A percentile compares a stretch with the other conserved stretches of the same genome.
Conservation (phyloP, 2,113 vertebrate species). For the Aldabrachelys gigantea region DNA sequence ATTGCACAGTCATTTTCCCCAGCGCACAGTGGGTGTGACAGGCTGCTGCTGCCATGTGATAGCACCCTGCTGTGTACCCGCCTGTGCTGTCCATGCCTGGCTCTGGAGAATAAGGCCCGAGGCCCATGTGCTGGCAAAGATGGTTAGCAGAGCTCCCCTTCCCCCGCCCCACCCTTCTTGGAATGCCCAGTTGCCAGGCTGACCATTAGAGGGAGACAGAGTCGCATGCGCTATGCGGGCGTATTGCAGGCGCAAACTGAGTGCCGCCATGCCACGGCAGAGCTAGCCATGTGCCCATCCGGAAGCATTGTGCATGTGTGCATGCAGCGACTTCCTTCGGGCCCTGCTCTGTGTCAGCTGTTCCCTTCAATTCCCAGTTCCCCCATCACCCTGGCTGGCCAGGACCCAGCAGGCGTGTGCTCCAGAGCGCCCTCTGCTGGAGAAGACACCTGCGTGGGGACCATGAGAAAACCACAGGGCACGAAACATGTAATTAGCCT, state of each 20-base stretch:
- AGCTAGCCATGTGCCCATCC: not conserved
- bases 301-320: not conserved
- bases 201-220: not conserved
- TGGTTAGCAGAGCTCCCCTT: no score
- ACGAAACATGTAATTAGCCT: not conserved
- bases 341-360: not conserved
- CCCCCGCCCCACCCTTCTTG: no score
- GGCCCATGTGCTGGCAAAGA: no score
- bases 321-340: not conserved
- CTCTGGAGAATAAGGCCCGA: no score
- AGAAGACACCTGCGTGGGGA: not conserved
- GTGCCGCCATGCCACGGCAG: not conserved
- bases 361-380: not conserved
- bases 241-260: no score
- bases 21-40: not conserved
- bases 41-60: not conserved
- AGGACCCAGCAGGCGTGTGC: not conserved
- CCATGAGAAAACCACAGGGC: not conserved
- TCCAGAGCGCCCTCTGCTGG: not conserved
- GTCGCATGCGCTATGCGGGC: not conserved
- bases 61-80: not conserved
- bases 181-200: not conserved
- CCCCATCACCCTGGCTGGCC: no score
- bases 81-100: no score
- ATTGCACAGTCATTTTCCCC: not conserved